Percentiles rank a stretch among this genome's conserved stretches.
These are phyloP conservation scores for Caenorhabditis doughertyi DNA, from an alignment of 2,888 invertebrate species.

Conservation along the genomic window DNA sequence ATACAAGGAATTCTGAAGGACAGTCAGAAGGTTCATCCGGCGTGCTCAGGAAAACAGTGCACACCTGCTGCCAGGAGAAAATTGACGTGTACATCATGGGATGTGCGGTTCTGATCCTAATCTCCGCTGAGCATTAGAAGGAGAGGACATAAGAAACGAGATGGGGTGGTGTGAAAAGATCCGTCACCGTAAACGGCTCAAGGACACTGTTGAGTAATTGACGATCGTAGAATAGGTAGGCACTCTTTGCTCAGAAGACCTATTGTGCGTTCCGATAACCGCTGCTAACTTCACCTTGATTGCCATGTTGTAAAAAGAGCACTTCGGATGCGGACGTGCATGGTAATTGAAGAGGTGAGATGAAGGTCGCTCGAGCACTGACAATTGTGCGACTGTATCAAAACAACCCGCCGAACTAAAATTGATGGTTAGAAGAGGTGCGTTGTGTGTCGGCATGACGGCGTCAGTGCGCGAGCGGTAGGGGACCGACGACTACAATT, in stretches of 20 bases:
- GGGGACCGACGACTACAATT: slow-evolving; percentile 60
- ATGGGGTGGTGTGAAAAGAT: slow-evolving; percentile 38
- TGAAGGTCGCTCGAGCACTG: slow-evolving; percentile 56
- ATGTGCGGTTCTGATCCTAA: slow-evolving; percentile 12
- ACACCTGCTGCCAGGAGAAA: slow-evolving; percentile 42
- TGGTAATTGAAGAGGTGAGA: slow-evolving; percentile 56
- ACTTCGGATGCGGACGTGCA: slow-evolving; percentile 43
- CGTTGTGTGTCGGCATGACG: slow-evolving; percentile 46
- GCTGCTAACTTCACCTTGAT: slow-evolving; percentile 34
- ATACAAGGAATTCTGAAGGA: slow-evolving; percentile 25
- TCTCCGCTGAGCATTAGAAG: slow-evolving; percentile 32
- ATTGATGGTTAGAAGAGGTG: slow-evolving; percentile 58
- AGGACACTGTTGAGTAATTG: slow-evolving; percentile 53
- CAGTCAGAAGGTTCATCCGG: neutral
- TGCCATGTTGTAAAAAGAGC: slow-evolving; percentile 55
- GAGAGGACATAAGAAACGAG: slow-evolving; percentile 1
- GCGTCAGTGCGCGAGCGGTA: slow-evolving; percentile 53
- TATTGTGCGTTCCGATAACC: slow-evolving; percentile 11
- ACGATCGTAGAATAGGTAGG: slow-evolving; percentile 10
- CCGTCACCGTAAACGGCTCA: slow-evolving; percentile 30
- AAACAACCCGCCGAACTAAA: slow-evolving; percentile 60
- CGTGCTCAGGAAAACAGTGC: neutral
- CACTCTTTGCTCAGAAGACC: slow-evolving; percentile 39
- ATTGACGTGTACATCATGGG: neutral
- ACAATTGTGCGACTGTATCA: slow-evolving; percentile 35